Base-by-base conservation (phyloP, 2,113 vertebrate genomes). In the Callospermophilus lateralis region DNA sequence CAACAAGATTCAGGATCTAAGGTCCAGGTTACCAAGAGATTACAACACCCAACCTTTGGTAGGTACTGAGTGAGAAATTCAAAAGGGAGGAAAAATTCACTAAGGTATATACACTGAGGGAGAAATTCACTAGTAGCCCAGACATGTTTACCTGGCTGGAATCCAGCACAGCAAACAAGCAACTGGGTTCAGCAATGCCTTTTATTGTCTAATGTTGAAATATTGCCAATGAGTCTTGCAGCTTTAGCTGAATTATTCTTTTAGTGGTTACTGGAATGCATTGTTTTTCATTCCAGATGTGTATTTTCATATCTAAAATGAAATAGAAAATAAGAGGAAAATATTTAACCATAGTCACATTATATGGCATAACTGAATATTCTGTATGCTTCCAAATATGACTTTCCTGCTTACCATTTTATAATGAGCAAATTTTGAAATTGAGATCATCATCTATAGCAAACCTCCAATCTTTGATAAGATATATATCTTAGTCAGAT, bases 391-490 rank as follows among this genome's bases (percentile, higher is more conserved):
- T 65, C 34, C 84, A 84, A 93, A 74, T 5, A 68, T 51, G 15
- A 86, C 70, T 65, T 77, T 16, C 34, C 45, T 37, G 78, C 63
- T 93, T 84, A 74, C 16, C 28, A 67, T 84, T 79, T 96, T 90
- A 84, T 89, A 73, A 96, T 92, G 77, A 95, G 79, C 76, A 80
- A 48, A 22, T 77, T 72, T 88, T 77, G 32, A 92, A 96, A 95
- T 65, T 65, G 73, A 92, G 70, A 96, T 83, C 48, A 42, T 74
- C 78, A 87, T 96, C 58, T 89, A 51, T 34, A 86, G 24, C 93
- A 85, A 61, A 92, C 32, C 51, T 83, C 85, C 15, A 79, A 34
- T 77, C 37, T 77, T 84, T 70, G 70, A 53, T 95, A 72, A 77
- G 30, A 65, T 73, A 1, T 73, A 1, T 72, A 61, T 89, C 96